Base-by-base conservation (phyloP, 1,140 invertebrate species). In the Drosophila ananassae region DNA sequence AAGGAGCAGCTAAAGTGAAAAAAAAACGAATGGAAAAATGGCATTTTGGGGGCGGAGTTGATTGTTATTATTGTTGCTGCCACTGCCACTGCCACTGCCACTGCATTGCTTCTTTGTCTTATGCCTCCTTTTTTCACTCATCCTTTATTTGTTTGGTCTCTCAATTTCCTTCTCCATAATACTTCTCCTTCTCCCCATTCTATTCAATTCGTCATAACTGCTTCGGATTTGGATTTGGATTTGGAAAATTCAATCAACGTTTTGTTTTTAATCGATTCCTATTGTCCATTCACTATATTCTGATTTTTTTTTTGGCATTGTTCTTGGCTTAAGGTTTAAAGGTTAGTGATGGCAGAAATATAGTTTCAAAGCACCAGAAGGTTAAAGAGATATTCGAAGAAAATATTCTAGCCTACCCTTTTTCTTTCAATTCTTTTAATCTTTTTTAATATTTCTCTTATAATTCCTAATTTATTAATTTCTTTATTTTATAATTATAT, bases 161-260 rank as follows among this genome's bases (percentile, higher is more conserved):
- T 13, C 55, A 48, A 30, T n/a, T 25, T 55, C 37, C 30, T 37
- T 17, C 9, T 44, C 32, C 48, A 10, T 34, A 9, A 34, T 10
- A 2, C 32, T 9, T 2, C 39, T 2, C 39, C 3, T 6, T 6
- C 12, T 0, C 39, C 39, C 64, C 41, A 13, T 13, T 24, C 41
- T 52, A 4, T 28, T 6, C 25, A 28, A 6, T 28, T 37, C 28
- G 61, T 47, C 64, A 67, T 66, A 81, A 73, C 73, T 68, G 72
- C 57, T 74, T 77, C 72, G 68, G 34, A 41, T 37, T 74, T 73
- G 82, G 78, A 47, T 74, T 77, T 75, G 68, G 34, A 41, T 37
- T 74, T 73, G 82, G 78, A 47, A 82, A 87, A 87, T 87, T 87
- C 83, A 87, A 87, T 87, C 84, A 87, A 73, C 55, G 71, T 78